These are phyloP conservation scores for Addax nasomaculatus DNA, from an alignment of 2,113 vertebrate species.

Conservation along the genomic window DNA sequence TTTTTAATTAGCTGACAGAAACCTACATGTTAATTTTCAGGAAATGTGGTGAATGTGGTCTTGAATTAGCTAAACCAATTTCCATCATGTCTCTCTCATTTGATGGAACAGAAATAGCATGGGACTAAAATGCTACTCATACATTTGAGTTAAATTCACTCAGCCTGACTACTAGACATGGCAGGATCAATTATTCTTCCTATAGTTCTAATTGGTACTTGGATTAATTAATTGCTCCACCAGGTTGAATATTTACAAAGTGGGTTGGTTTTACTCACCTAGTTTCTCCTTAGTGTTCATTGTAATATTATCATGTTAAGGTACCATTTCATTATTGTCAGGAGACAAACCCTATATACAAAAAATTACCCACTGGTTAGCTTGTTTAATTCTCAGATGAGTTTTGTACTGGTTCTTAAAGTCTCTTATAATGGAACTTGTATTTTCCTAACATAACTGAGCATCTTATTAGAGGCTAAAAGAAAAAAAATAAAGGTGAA, in stretches of 20 bases:
- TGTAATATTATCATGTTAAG: not conserved
- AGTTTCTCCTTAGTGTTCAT: not conserved
- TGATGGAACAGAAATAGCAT: not conserved
- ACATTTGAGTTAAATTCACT: not conserved
- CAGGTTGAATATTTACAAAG: not conserved
- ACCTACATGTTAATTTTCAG: not conserved
- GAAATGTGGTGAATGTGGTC: not conserved
- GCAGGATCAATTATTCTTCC: not conserved
- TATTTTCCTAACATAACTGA: not conserved
- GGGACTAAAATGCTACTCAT: not conserved
- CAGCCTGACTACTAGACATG: not conserved
- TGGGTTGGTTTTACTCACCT: not conserved
- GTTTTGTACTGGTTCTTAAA: not conserved
- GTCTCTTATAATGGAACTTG: not conserved
- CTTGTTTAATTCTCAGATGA: not conserved
- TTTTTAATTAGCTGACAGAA: not conserved
- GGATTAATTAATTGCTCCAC: not conserved
- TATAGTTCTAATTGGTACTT: not conserved
- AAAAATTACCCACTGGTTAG: not conserved
- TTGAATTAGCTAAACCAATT: not conserved
- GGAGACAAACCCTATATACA: not conserved
- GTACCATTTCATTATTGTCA: not conserved
- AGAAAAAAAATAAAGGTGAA: no score
- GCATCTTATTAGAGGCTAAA: not conserved
- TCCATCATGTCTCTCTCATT: not conserved